Base-by-base conservation (phyloP, 2,797 vertebrate genomes). In the Gymnodraco acuticeps region DNA sequence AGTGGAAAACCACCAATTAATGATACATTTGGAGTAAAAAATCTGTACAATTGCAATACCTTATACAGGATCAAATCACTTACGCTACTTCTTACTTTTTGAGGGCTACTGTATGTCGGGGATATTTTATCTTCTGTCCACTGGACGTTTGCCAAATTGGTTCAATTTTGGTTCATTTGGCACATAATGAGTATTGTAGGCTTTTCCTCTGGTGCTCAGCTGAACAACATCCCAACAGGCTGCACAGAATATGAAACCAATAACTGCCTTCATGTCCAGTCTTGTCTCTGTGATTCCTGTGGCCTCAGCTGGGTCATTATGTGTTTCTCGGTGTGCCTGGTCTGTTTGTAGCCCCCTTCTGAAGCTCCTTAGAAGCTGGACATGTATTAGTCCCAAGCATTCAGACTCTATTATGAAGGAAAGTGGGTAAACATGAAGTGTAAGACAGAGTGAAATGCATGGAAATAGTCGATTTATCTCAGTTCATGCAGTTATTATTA, bases 121-220 rank as follows among this genome's bases (percentile, higher is more conserved):
- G 16, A 56, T 41, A 54, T 11, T 1, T 11, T 23, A 23, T 61
- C 33, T 42, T 27, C 6, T 61, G 51, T 65, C 12, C 14, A 20
- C 31, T 43, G 41, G n/a, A 31, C 56, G 2, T 17, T 10, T 15
- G 14, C 23, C 27, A 53, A 4, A 38, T 63, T 2, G 15, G 17
- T 59, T 66, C 0, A 38, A 27, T 61, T 45, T 50, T 46, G 33
- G 3, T 64, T 59, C 5, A 27, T 50, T 55, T 20, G 31, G 14
- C 3, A 56, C 9, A 48, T 27, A 46, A 43, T 46, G 20, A 17
- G 2, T 11, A 31, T 43, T 60, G n/a, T 31, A 41, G 61, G 33
- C 13, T 3, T 70, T 19, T 33, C 7, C 45, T 54, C 47, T 55
- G 60, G 38, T 48, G 51, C 74, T 73, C 31, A 69, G 45, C 17